A percentile compares a stretch with the other conserved stretches of the same genome.
These are phyloP conservation scores for Piaya cayana DNA, from an alignment of 2,113 vertebrate genomes.

Conservation along the genomic window DNA sequence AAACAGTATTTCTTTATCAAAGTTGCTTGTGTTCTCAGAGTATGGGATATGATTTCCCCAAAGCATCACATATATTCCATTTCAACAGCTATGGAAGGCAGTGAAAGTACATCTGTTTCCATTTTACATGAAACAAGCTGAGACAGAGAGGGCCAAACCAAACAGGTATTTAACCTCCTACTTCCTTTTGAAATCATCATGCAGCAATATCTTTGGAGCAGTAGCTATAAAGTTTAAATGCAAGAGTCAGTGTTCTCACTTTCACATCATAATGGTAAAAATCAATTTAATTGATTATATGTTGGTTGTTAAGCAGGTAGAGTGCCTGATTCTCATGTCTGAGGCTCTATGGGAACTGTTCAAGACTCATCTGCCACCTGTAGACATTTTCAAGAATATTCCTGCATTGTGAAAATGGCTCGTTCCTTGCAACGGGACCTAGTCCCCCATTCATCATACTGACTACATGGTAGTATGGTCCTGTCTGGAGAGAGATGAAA, in stretches of 20 bases:
- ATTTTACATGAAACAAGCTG: neutral
- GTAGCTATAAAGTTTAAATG: conserved; percentile 33
- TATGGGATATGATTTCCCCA: neutral
- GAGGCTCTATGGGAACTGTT: neutral
- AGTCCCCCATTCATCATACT: neutral
- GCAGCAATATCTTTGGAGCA: neutral
- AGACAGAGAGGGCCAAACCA: neutral
- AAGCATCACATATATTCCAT: neutral
- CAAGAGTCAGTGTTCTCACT: neutral
- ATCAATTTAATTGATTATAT: conserved; percentile 25
- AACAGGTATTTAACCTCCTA: neutral
- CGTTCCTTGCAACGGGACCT: neutral
- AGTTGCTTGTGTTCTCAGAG: neutral
- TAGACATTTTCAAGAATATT: neutral
- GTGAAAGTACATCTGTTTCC: neutral
- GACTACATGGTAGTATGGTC: neutral
- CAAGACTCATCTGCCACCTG: neutral
- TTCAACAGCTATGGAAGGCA: neutral
- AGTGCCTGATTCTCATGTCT: neutral
- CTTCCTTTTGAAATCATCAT: conserved; percentile 17
- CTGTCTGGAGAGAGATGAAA: neutral
- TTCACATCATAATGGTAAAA: conserved; percentile 37
- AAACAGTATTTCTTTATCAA: neutral
- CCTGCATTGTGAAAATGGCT: neutral
- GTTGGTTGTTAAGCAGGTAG: neutral